Conservation (phyloP, 2,888 invertebrate species). For the Trimorus sp. region DNA sequence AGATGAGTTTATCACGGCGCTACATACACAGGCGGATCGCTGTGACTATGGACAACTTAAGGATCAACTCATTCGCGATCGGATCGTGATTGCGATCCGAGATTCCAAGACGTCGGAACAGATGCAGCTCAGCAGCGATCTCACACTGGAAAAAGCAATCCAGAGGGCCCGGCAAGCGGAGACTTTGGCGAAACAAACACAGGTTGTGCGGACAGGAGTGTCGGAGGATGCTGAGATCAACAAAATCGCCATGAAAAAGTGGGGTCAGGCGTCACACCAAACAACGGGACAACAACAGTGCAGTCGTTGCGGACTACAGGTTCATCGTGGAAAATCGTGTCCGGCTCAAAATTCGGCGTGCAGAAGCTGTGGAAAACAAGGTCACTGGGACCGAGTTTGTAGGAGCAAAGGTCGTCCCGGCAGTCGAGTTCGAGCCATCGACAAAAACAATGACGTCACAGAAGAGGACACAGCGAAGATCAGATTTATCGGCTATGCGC, state of each 20-base stretch:
- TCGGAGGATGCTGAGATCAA: no score
- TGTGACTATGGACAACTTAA: slow-evolving; percentile 65
- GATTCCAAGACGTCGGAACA: slow-evolving; percentile 14
- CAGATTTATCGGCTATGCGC: neutral
- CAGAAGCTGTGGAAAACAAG: neutral
- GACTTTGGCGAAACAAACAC: slow-evolving; percentile 20
- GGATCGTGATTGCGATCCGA: slow-evolving; percentile 69
- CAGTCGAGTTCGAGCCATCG: neutral
- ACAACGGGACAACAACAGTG: neutral
- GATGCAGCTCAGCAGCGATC: slow-evolving; percentile 1
- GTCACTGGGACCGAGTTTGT: slow-evolving; percentile 5
- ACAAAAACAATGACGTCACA: neutral
- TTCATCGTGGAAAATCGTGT: slow-evolving; percentile 6
- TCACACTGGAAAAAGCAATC: slow-evolving; percentile 51
- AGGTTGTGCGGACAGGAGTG: slow-evolving; percentile 18
- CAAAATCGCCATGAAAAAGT: no score
- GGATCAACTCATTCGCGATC: slow-evolving; percentile 68
- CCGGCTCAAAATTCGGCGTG: neutral
- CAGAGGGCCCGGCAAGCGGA: slow-evolving; percentile 62
- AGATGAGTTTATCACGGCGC: slow-evolving; percentile 65
- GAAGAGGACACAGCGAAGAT: slow-evolving; percentile 2
- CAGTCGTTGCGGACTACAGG: neutral
- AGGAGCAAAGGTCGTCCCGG: neutral
- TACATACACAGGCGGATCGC: slow-evolving; percentile 66
- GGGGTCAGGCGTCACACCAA: no score